These are phyloP conservation scores for Gorsachius magnificus DNA, from an alignment of 2,797 vertebrate species.

Conservation along the genomic window DNA sequence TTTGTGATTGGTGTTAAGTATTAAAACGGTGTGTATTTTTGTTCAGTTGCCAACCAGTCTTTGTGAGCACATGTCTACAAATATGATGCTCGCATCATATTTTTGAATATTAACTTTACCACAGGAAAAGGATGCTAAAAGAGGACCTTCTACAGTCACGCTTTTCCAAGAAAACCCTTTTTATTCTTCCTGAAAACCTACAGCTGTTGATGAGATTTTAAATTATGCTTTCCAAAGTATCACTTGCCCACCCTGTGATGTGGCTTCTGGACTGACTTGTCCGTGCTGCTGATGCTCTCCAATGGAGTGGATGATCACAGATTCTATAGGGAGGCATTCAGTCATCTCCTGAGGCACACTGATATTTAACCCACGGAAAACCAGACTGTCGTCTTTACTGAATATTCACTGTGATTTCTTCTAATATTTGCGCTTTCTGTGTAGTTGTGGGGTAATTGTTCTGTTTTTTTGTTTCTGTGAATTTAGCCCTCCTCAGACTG, in stretches of 20 bases:
- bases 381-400: not conserved
- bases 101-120: slow-evolving; percentile 47
- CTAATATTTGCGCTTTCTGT: not conserved
- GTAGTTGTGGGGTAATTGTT: slow-evolving; percentile 54
- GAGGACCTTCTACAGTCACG: slow-evolving; percentile 38
- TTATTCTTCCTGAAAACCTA: slow-evolving; percentile 30
- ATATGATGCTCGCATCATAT: slow-evolving; percentile 69
- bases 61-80: slow-evolving; percentile 57
- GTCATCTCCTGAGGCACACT: not conserved
- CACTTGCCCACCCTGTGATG: not conserved
- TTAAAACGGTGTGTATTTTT: not conserved
- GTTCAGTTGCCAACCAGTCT: slow-evolving; percentile 27
- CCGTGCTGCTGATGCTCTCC: slow-evolving; percentile 71
- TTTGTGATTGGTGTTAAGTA: slow-evolving; percentile 6
- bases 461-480: slow-evolving; percentile 63
- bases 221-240: not conserved
- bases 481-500: slow-evolving; percentile 94
- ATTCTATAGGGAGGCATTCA: slow-evolving; percentile 26
- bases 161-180: slow-evolving; percentile 37
- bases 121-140: slow-evolving; percentile 73
- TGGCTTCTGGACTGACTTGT: slow-evolving; percentile 47
- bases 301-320: slow-evolving; percentile 70
- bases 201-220: not conserved
- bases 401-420: not conserved
- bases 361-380: not conserved